phyloP scores from a whole-genome alignment of 1,140 invertebrate genomes.

The Sweltsa coloradensis region DNA sequence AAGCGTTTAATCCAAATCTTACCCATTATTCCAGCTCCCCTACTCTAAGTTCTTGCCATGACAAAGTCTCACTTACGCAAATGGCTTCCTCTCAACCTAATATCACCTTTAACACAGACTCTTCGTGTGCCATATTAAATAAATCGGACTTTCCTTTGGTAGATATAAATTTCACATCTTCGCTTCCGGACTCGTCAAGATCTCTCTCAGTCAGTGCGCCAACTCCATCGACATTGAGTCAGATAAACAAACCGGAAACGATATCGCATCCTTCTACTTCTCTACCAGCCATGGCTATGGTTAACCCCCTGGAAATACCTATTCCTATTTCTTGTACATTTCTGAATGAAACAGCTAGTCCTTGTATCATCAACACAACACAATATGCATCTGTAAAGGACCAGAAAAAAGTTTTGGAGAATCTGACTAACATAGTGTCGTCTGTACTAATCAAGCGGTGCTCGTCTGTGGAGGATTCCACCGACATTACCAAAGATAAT shows the following conservation, averaged over 20 bases:
- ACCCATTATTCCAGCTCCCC: slow-evolving; percentile 28
- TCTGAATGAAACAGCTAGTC: slow-evolving; percentile 33
- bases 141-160: background rate
- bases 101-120: slow-evolving; percentile 6
- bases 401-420: slow-evolving; percentile 44
- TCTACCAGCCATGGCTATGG: background rate
- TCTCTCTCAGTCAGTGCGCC: slow-evolving; percentile 2
- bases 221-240: background rate
- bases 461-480: slow-evolving; percentile 14
- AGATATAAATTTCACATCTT: background rate
- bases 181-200: background rate
- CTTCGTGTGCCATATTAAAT: slow-evolving; percentile 6
- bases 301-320: background rate
- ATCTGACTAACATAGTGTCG: slow-evolving; percentile 30
- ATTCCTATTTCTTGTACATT: slow-evolving; percentile 23
- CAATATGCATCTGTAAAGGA: slow-evolving; percentile 43
- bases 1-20: slow-evolving; percentile 27
- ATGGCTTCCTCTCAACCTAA: slow-evolving; percentile 11
- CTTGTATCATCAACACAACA: slow-evolving; percentile 33
- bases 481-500: background rate
- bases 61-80: background rate
- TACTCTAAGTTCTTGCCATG: slow-evolving; percentile 16
- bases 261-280: background rate
- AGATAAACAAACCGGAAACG: background rate
- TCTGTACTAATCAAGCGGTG: slow-evolving; percentile 8